Percentiles rank a stretch among this genome's conserved stretches.
These are phyloP conservation scores for Intellagama lesueurii DNA, from an alignment of 2,797 vertebrate species.

Conservation along the genomic window DNA sequence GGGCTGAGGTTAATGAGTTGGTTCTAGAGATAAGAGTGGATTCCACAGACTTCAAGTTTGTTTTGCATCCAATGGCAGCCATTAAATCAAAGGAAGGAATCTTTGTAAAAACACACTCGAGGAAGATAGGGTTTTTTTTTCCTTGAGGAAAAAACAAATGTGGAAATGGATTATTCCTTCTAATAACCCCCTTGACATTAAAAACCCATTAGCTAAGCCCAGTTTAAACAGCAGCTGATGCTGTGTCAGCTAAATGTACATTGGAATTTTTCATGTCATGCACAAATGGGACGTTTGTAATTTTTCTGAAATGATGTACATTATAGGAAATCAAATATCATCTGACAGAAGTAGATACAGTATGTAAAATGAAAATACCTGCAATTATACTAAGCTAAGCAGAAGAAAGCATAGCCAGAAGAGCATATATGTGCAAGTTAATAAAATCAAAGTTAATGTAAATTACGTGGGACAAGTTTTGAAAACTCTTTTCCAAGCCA, in stretches of 20 bases:
- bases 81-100: constrained; percentile 85
- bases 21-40: constrained; percentile 79
- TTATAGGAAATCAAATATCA: constrained; percentile 81
- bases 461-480: constrained; percentile 47
- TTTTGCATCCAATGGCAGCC: constrained; percentile 83
- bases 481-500: neutral
- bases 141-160: constrained; percentile 19
- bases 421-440: constrained; percentile 48
- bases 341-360: constrained; percentile 67
- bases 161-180: constrained; percentile 80
- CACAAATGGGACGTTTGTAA: constrained; percentile 72
- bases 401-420: constrained; percentile 50
- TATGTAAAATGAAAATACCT: constrained; percentile 68
- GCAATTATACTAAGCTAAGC: constrained; percentile 75
- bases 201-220: constrained; percentile 91
- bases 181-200: constrained; percentile 86
- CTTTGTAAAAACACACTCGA: constrained; percentile 82
- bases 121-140: constrained; percentile 77
- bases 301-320: constrained; percentile 77
- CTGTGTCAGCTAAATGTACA: constrained; percentile 85
- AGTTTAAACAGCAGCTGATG: constrained; percentile 87
- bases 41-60: constrained; percentile 77
- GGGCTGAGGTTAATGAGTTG: constrained; percentile 74
- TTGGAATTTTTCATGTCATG: constrained; percentile 78
- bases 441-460: constrained; percentile 66